These are phyloP conservation scores for Caenorhabditis briggsae DNA, from an alignment of 1,140 invertebrate genomes.

Conservation along the genomic window DNA sequence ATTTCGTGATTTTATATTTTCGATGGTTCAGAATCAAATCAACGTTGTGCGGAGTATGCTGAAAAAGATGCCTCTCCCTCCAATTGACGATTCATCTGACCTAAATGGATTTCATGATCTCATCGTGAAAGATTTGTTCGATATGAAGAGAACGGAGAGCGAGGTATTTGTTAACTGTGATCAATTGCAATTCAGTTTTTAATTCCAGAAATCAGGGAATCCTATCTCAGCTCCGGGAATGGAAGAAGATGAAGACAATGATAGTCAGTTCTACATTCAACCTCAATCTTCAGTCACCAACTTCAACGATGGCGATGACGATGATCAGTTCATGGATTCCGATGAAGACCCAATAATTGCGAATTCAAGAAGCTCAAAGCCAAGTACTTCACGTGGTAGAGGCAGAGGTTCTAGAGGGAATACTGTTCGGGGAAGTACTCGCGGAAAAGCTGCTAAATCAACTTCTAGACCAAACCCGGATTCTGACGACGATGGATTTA, in stretches of 20 bases:
- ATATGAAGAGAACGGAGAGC: constrained; percentile 4
- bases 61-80: constrained; percentile 33
- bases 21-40: constrained; percentile 27
- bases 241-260: constrained; percentile 9
- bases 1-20: background rate
- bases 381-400: constrained; percentile 4
- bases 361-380: background rate
- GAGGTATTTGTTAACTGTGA: background rate
- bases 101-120: constrained; percentile 5
- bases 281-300: background rate
- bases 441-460: background rate
- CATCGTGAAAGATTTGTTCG: constrained; percentile 8
- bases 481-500: background rate
- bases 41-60: constrained; percentile 15
- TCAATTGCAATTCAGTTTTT: background rate
- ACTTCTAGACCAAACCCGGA: background rate
- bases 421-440: background rate
- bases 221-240: background rate
- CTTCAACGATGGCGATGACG: background rate
- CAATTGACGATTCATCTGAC: background rate
- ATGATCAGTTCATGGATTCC: background rate
- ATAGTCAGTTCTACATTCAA: constrained; percentile 1
- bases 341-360: background rate
- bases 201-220: background rate
- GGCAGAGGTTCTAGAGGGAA: background rate